Conservation (phyloP, 23 tunicate species). For the Ciona savignyi region DNA sequence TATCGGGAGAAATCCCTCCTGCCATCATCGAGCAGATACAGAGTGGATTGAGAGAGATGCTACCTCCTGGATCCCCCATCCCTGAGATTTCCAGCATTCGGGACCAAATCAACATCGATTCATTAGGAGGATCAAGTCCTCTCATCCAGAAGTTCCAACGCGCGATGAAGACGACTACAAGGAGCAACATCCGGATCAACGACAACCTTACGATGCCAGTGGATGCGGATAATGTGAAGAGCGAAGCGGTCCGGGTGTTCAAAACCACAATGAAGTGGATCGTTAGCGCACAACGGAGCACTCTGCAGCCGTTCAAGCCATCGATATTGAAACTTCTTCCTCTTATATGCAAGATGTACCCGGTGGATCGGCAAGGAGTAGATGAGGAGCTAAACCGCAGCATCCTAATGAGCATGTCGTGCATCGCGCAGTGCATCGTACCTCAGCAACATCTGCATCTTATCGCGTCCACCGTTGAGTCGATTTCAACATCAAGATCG, state of each 20-base stretch:
- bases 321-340: slow-evolving; percentile 47
- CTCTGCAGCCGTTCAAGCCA: slow-evolving; percentile 54
- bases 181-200: background rate
- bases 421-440: slow-evolving; percentile 58
- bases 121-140: background rate
- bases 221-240: slow-evolving; percentile 33
- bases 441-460: slow-evolving; percentile 18
- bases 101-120: background rate
- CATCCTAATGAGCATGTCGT: slow-evolving; percentile 48
- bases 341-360: slow-evolving; percentile 64
- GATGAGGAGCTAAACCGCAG: slow-evolving; percentile 88
- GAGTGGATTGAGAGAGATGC: slow-evolving; percentile 34
- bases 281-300: slow-evolving; percentile 50
- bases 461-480: slow-evolving; percentile 25
- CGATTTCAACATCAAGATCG: slow-evolving; percentile 35
- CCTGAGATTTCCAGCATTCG: slow-evolving; percentile 10
- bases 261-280: slow-evolving; percentile 79
- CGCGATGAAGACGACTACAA: background rate
- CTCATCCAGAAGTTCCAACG: background rate
- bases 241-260: slow-evolving; percentile 44
- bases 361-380: slow-evolving; percentile 38
- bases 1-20: slow-evolving; percentile 11
- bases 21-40: slow-evolving; percentile 34
- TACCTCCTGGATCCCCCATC: slow-evolving; percentile 38
- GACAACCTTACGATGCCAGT: slow-evolving; percentile 8